phyloP scores from a whole-genome alignment of 2,797 vertebrate genomes.

The Oryzias sinensis region DNA sequence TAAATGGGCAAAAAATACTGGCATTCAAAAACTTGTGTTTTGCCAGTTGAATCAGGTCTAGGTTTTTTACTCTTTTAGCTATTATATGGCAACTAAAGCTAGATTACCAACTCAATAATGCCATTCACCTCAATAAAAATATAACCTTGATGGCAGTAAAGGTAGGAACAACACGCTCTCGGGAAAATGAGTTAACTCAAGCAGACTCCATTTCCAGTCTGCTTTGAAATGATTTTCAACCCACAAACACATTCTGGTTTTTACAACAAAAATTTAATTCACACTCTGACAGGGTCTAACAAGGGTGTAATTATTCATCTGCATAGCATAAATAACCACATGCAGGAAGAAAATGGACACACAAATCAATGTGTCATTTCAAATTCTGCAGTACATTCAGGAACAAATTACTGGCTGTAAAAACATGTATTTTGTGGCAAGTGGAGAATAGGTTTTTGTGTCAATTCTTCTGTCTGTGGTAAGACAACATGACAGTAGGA shows the following conservation, averaged over 20 bases:
- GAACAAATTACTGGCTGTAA: no score
- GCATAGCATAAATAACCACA: no score
- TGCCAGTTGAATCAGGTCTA: neutral
- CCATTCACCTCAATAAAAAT: neutral
- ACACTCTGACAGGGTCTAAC: neutral
- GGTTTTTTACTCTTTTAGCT: slow-evolving; percentile 5
- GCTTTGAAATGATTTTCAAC: slow-evolving; percentile 2
- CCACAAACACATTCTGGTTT: neutral
- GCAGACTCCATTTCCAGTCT: neutral
- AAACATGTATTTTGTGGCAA: no score
- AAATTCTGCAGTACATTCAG: no score
- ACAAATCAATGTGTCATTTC: neutral
- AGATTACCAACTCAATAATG: neutral
- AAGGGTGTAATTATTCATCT: neutral
- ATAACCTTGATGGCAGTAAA: slow-evolving; percentile 2
- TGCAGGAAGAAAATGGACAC: slow-evolving; percentile 1
- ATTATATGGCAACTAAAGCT: neutral
- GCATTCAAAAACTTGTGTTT: slow-evolving; percentile 1
- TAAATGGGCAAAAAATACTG: slow-evolving; percentile 11
- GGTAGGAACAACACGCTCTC: neutral
- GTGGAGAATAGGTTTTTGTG: no score
- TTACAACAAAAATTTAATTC: no score
- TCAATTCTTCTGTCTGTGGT: no score
- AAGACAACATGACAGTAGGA: no score
- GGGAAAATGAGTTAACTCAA: slow-evolving; percentile 2